A percentile compares a stretch with the other conserved stretches of the same genome.
Evolutionary conservation across 2,797 vertebrate species (phyloP).

Genomic region (Parambassis ranga): DNA sequence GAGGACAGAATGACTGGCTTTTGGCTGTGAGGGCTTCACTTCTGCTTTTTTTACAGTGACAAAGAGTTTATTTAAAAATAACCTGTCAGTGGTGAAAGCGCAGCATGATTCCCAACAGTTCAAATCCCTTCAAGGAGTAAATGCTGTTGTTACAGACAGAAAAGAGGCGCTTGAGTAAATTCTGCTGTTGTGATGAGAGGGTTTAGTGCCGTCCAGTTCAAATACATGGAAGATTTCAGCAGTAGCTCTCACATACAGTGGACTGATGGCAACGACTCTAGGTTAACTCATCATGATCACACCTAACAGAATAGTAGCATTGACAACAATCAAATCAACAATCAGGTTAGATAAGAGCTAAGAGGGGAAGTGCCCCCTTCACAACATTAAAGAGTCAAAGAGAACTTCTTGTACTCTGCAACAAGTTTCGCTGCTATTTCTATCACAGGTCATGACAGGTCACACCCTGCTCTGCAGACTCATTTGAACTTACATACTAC

Average conservation of each 20-base stretch:
- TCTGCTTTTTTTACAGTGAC: conserved; percentile 44
- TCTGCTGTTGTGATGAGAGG: neutral
- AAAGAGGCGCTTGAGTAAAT: neutral
- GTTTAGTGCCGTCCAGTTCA: neutral
- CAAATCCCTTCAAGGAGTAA: conserved; percentile 35
- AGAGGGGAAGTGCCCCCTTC: no score
- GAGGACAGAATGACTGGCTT: conserved; percentile 49
- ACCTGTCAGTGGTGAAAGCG: conserved; percentile 31
- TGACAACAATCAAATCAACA: no score
- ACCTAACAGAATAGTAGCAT: no score
- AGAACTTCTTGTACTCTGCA: no score
- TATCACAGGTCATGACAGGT: no score
- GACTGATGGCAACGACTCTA: no score
- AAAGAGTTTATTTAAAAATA: conserved; percentile 57
- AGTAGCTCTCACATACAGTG: neutral
- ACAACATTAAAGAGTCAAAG: no score
- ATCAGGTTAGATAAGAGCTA: no score
- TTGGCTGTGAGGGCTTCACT: conserved; percentile 43
- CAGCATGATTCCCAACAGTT: conserved; percentile 15
- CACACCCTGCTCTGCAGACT: no score
- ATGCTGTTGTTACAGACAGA: conserved; percentile 23
- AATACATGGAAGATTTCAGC: neutral
- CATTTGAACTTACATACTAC: no score
- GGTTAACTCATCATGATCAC: no score
- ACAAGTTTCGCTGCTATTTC: no score